Evolutionary conservation across 2,888 invertebrate species (phyloP), one percentile per base, ranked within the genome.

Genomic region (Apotomis capreana): DNA sequence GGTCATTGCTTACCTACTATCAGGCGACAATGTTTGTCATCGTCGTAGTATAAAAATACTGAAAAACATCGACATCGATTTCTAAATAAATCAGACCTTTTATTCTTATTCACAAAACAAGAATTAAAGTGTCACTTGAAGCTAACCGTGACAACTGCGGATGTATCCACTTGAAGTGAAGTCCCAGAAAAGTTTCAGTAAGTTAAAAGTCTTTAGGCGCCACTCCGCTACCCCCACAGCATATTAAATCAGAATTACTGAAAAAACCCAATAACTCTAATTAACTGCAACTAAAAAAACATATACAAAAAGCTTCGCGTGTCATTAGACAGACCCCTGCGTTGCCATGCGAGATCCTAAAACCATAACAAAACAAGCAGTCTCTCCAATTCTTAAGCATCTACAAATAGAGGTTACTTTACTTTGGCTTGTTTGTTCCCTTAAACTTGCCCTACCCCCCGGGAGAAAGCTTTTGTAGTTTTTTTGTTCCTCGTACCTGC

Each of bases 271-370:
- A 68, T 63, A 68, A 63, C 68, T 63, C 68, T 75, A 75, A 75
- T 75, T 75, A 75, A 74, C 73, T 59, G 54, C 54, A 61, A 58
- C 58, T 40, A 13, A 44, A 58, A 59, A 74, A 62, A 70, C 65
- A 63, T 44, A n/a, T 58, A 68, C 12, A 75, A 68, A 75, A 75
- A 74, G 65, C 58, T 58, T 61, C 74, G 67, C 64, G 75, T 69
- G 70, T 71, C 75, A 74, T 75, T 75, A 75, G 73, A 74, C 74
- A 75, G 73, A 74, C 74, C 73, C 73, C 70, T 73, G 73, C 75
- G 67, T 70, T 57, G 69, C 69, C 59, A 67, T 62, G 67, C 71
- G 71, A 58, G 71, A 52, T 59, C 59, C 6, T 9, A 63, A 72
- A 52, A 68, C 58, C 52, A 59, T n/a, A 15, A n/a, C 63, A 58